Percentiles rank a stretch among this genome's conserved stretches.
These are phyloP conservation scores for Steinernema hermaphroditum DNA, from an alignment of 2,888 invertebrate species.

Conservation along the genomic window DNA sequence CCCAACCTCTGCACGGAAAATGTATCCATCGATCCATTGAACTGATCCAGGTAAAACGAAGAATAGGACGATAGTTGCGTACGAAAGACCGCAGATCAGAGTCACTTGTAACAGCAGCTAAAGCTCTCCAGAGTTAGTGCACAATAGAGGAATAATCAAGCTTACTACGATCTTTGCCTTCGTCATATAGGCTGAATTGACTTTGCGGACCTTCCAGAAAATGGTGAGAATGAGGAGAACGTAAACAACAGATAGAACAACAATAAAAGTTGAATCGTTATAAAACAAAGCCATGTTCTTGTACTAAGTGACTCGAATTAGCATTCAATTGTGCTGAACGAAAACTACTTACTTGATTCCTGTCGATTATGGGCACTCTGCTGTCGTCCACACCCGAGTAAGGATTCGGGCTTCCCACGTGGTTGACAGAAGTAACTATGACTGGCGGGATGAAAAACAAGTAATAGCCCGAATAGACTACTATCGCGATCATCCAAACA, in stretches of 20 bases:
- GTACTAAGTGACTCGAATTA: no score
- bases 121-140: neutral
- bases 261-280: neutral
- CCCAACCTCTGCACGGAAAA: neutral
- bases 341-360: neutral
- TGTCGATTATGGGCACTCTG: neutral
- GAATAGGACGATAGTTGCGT: neutral
- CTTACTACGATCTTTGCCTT: neutral
- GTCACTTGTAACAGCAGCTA: neutral
- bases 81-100: neutral
- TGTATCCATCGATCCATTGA: neutral
- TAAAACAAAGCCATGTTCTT: neutral
- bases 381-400: neutral
- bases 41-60: neutral
- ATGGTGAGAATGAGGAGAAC: neutral
- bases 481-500: neutral
- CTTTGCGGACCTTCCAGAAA: neutral
- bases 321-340: neutral
- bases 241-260: neutral
- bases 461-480: neutral
- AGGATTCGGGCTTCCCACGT: neutral
- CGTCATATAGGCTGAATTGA: neutral
- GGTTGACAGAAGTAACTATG: neutral
- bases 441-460: neutral
- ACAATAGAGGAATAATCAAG: neutral